Base-by-base conservation (phyloP, 2,888 invertebrate species). In the Patella pellucida region DNA sequence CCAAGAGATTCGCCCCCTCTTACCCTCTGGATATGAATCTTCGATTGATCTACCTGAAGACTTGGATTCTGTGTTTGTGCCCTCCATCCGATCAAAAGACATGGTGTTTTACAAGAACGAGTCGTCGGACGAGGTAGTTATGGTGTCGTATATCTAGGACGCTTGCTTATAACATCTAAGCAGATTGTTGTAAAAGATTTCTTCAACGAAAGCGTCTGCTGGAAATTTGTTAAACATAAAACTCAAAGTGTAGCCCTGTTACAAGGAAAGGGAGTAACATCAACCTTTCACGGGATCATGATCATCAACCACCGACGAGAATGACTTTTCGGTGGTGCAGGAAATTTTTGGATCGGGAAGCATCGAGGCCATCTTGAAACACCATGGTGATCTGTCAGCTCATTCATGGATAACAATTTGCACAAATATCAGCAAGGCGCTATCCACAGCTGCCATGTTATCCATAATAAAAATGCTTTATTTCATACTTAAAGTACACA, bases 221-320 rank as follows among this genome's bases (percentile, higher is more conserved):
- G 78, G 78, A 78, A 80, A 14, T 68, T 77, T 68, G 78, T 80
- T 19, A 75, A 78, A 68, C 80, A 77, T 68, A 78, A 80, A 52
- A 78, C 80, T 31, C 52, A 78, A 31, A 78, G 78, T 72, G 51
- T 80, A 50, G 69, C 74, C 71, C 78, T 77, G 67, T 71, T 80
- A 16, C 76, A 80, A 69, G 80, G 77, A 16, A 78, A 78, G 4
- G 77, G 78, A 2, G 77, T 80, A 52, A 80, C 78, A n/a, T 78
- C 80, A 2, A 73, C 76, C 52, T 78, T 80, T 54, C 78, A 78
- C 68, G 80, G 80, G 2, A 70, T 80, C 27, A 19, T 62, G 23
- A 74, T n/a, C n/a, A 9, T 23, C 62, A 62, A n/a, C 19, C n/a
- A 75, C 72, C 27, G 70, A 73, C 31, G 69, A 71, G 7, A 75